A percentile compares a stretch with the other conserved stretches of the same genome.
phyloP scores from a whole-genome alignment of 30 jellyfish, hydroid and myxozoan species.

The Pelagia noctiluca region DNA sequence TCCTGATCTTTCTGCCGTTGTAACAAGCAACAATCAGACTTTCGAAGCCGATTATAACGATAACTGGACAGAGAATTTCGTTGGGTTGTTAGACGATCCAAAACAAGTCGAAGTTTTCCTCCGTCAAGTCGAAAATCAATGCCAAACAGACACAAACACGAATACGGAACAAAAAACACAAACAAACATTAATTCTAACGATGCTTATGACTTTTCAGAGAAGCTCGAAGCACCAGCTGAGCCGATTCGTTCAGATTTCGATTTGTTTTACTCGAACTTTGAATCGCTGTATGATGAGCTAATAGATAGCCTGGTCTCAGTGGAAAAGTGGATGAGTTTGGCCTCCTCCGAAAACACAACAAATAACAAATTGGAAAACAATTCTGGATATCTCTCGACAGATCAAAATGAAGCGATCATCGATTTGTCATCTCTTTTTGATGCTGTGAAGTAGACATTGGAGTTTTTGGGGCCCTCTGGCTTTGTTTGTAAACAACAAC shows the following conservation, averaged over 20 bases:
- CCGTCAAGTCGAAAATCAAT: conserved; percentile 74
- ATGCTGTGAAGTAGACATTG: not conserved
- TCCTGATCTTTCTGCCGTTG: conserved; percentile 5
- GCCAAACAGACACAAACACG: conserved; percentile 17
- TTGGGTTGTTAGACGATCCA: conserved; percentile 71
- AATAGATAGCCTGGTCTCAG: conserved; percentile 60
- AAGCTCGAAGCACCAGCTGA: conserved; percentile 29
- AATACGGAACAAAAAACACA: conserved; percentile 28
- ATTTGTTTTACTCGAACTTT: conserved; percentile 66
- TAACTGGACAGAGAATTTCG: not conserved
- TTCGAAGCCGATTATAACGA: conserved; percentile 1
- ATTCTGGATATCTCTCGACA: not conserved
- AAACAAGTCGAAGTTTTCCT: conserved; percentile 69
- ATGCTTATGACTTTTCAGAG: conserved; percentile 44
- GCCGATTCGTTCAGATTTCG: conserved; percentile 39
- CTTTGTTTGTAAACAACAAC: no score
- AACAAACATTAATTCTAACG: not conserved
- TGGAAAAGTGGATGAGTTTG: conserved; percentile 78
- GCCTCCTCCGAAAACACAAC: conserved; percentile 14
- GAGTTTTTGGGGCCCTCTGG: no score
- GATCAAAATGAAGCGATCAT: not conserved
- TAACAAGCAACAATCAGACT: not conserved
- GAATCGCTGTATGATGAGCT: conserved; percentile 71
- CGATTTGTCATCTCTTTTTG: not conserved
- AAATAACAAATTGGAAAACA: not conserved